Evolutionary conservation across 2,888 invertebrate genomes (phyloP).

Genomic region (Pammene fasciana): DNA sequence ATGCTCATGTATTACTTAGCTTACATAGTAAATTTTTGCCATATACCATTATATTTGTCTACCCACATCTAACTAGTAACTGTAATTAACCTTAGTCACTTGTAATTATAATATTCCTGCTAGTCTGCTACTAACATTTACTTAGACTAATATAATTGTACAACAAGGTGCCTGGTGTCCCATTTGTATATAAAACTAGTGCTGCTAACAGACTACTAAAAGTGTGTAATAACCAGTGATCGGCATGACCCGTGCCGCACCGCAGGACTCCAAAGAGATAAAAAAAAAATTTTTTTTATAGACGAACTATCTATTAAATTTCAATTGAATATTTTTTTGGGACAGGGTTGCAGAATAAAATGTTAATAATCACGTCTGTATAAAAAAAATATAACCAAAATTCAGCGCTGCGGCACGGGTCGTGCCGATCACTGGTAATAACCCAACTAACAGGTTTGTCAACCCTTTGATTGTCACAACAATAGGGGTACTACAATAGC

Average conservation of each 20-base stretch:
- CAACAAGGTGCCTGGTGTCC: conserved; percentile 3
- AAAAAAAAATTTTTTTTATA: too few species aligned
- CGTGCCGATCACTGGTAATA: too few species aligned
- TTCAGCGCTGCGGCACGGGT: too few species aligned
- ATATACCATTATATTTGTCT: conserved; percentile 15
- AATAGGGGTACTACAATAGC: not conserved
- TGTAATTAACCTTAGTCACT: conserved; percentile 1
- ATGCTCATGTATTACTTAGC: conserved; percentile 33
- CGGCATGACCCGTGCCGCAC: too few species aligned
- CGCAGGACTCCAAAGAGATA: too few species aligned
- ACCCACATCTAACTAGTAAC: conserved; percentile 26
- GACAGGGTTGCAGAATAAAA: too few species aligned
- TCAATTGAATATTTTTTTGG: too few species aligned
- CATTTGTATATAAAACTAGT: not conserved
- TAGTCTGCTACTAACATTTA: conserved; percentile 11
- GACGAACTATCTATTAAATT: too few species aligned
- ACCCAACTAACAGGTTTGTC: not conserved
- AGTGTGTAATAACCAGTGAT: too few species aligned
- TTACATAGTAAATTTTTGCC: not conserved
- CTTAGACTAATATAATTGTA: not conserved
- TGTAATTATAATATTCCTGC: not conserved
- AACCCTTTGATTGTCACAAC: conserved; percentile 7
- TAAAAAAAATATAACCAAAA: too few species aligned
- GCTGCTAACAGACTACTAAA: not conserved
- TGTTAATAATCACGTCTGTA: too few species aligned